Evolutionary conservation across 2,797 vertebrate genomes (phyloP), one percentile per base, ranked within the genome.

Genomic region (Darevskia nairensis): DNA sequence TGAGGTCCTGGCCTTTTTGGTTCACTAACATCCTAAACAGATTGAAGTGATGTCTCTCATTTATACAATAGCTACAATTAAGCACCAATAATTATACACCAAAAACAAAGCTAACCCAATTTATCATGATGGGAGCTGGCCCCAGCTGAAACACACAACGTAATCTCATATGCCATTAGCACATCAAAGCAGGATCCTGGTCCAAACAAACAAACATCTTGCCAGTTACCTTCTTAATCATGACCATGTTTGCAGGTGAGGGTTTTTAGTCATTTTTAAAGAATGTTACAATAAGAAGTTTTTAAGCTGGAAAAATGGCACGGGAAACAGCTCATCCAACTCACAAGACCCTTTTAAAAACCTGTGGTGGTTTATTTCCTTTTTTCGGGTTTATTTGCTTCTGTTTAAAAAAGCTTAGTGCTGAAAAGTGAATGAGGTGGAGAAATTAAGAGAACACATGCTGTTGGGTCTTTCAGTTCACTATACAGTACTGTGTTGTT

Each of bases 21-120:
- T 77, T 32, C 81, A 17, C 44, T 75, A 6, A 41, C 75, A 84
- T 35, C 13, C 35, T 61, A 86, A 46, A 85, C 80, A 55, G 61
- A 91, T 64, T 81, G 82, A 1, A 93, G 85, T 94, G 90, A 91
- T 79, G 74, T 88, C 46, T 59, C 59, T 90, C 76, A 89, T 94
- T 93, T 89, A 84, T 83, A 88, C 66, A 89, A 87, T 91, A 93
- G 89, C 91, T 85, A 93, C 79, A 91, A 92, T 93, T 93, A 93
- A 88, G 79, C 41, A 85, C 39, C 72, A 84, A 59, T 93, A 89
- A 94, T 89, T 93, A 84, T 86, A 86, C 19, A 44, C 77, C 44
- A 79, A 80, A 89, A 69, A 69, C 10, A 74, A 92, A 55, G 61
- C 66, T 86, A 92, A 76, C 6, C 41, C 87, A 90, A 77, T 91